Base-by-base conservation (phyloP, 1,140 invertebrate species). In the Hormaphis cornu region DNA sequence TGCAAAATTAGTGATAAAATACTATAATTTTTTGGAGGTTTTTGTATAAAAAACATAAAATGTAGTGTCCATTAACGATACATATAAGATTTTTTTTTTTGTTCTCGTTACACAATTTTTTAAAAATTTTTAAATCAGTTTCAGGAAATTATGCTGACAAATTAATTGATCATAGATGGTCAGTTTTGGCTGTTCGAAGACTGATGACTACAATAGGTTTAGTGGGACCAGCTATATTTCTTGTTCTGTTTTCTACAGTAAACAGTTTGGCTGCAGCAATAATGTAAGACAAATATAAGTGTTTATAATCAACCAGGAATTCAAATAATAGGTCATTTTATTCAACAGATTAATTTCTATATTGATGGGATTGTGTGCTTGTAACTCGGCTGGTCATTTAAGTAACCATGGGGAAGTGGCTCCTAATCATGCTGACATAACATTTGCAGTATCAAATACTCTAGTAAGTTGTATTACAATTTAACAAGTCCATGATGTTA, bases 351-450 rank as follows among this genome's bases (percentile, higher is more conserved):
- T 89, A 75, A 84, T 90, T 33, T 88, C 87, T 4, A 83, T 90
- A 73, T 88, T 87, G 8, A 88, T 91, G 85, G 88, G 87, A 9
- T 77, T 90, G 22, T 88, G 86, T 75, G 87, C 88, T 0, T 88
- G 86, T 74, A 90, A 90, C 76, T 88, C 88, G 42, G 86, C 88
- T 16, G 89, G 89, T 22, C 88, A 90, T 78, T 77, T 91, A 14
- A 87, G 86, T 75, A 91, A 90, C 77, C 89, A 91, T 75, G 86
- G 88, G 7, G 89, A 91, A 73, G 81, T 91, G 24, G 88, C 88
- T 5, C 88, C 88, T 2, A 88, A 88, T 80, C 86, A 89, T 79
- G 87, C 88, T 16, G 88, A 88, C 14, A 84, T 89, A 37, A 90
- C 88, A 58, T 91, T 90, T 79, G 88, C 88, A 22, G 84, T 91